Base-by-base conservation (phyloP, 2,888 invertebrate genomes). In the Drosophila lacicola region DNA sequence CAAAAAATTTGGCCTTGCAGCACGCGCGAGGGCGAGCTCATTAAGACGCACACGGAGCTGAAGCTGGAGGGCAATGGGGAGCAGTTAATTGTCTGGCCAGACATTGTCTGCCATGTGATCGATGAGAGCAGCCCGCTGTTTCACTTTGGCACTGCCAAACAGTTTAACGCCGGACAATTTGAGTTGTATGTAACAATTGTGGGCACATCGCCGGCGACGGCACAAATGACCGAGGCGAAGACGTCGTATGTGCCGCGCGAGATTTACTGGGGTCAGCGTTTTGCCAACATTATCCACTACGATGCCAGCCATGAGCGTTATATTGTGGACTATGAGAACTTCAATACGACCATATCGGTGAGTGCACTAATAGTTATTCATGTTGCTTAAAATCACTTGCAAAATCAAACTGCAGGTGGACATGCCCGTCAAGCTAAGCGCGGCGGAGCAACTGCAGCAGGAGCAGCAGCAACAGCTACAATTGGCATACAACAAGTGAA, bases 21-120 rank as follows among this genome's bases (percentile, higher is more conserved):
- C 42, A 91, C 92, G 5, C 80, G 82, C 8, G 96, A 96, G 92
- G 96, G 96, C 0, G 97, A 96, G 91, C 91, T 95, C 34, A 93
- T 96, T 5, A 95, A 96, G 91, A 95, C 95, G 87, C 95, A 97
- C 82, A 95, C 95, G 78, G 95, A 95, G 79, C 92, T 97, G 50
- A 93, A 94, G 73, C 90, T 96, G 70, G 94, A 94, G 89, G 94
- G 95, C 68, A 94, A 94, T 53, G 95, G 95, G 0, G 84, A 90
- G 67, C 95, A 96, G 37, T 90, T 94, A 39, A 96, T 97, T 84
- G 94, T 97, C 45, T 98, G 98, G 98, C 98, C 98, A 0, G 95
- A 97, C 85, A 96, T 96, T 2, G 95, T 98, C 10, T 96, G 96
- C 11, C 98, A 98, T 91, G 94, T 94, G 65, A 98, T 98, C 73